These are phyloP conservation scores for Ornithoptera alexandrae DNA, from an alignment of 2,888 invertebrate species.

Conservation along the genomic window DNA sequence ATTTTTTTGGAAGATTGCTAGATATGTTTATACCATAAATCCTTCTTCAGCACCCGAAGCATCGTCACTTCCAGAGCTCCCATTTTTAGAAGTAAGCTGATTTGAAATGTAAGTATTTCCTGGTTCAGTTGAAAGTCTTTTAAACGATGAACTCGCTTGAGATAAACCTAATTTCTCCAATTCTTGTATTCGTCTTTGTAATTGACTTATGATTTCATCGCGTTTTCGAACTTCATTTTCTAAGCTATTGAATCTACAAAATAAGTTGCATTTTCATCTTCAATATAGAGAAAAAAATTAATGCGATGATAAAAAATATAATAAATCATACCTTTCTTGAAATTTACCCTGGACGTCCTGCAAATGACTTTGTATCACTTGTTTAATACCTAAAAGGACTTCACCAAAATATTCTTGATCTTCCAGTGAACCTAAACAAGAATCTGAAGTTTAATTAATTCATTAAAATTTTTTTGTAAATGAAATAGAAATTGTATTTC, in stretches of 20 bases:
- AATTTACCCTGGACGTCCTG: conserved; percentile 86
- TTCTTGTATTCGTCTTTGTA: conserved; percentile 86
- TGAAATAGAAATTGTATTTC: not conserved
- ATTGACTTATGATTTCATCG: conserved; percentile 89
- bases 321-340: conserved; percentile 75
- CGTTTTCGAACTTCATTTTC: conserved; percentile 90
- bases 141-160: conserved; percentile 36
- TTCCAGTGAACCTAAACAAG: conserved; percentile 80
- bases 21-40: conserved; percentile 56
- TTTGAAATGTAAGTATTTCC: conserved; percentile 33
- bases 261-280: not conserved
- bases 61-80: conserved; percentile 74
- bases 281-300: not conserved
- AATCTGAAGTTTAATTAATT: conserved; percentile 33
- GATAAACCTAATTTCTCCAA: conserved; percentile 75
- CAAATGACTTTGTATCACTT: conserved; percentile 88
- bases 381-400: conserved; percentile 88
- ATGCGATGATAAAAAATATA: not conserved
- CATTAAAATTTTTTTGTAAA: not conserved
- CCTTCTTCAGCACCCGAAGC: conserved; percentile 69
- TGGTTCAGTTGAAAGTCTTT: conserved; percentile 31
- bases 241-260: conserved; percentile 83
- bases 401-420: conserved; percentile 91
- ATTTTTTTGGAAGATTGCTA: not conserved
- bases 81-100: conserved; percentile 49